Base-by-base conservation (phyloP, 2,113 vertebrate species). In the Perca flavescens region DNA sequence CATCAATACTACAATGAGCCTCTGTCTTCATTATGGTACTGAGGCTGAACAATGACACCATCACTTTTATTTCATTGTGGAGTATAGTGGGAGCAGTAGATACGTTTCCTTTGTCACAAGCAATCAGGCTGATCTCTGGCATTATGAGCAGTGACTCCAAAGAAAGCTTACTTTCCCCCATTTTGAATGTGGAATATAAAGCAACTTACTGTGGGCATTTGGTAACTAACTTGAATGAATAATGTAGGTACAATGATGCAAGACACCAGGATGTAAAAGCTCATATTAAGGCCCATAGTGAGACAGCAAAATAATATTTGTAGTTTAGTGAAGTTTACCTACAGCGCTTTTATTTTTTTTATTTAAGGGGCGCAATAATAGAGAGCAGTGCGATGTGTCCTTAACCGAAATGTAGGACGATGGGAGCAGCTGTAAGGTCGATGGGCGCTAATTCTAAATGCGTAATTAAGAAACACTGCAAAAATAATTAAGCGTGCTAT, bases 21-120 rank as follows among this genome's bases (percentile, higher is more conserved):
- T 74, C 78, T 86, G 67, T 86, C 83, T 85, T 82, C 67, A 76
- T 90, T 86, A 54, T 19, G 71, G 75, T 62, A 75, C 67, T 71
- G 62, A 77, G 47, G 76, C 68, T 43, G 57, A 88, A 76, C 58
- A 67, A 57, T 43, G 54, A 76, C 82, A 89, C 36, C 17, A 21
- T 75, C 62, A 65, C 66, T 74, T 71, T 81, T 77, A 76, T 60
- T 89, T 83, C 16, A 69, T 53, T 83, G 66, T 68, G 50, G 64
- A 73, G 71, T 75, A 43, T 25, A 80, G 22, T 46, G 53, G 65
- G 70, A 77, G 53, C 15, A 52, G 36, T 61, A 64, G 50, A 74
- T 28, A 58, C 25, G 56, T 89, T 52, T 80, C 22, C 46, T 86
- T 85, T 78, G 56, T 77, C 52, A 46, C 43, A 63, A n/a, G 61